phyloP scores from a whole-genome alignment of 2,113 vertebrate genomes.

The Engystomops pustulosus region DNA sequence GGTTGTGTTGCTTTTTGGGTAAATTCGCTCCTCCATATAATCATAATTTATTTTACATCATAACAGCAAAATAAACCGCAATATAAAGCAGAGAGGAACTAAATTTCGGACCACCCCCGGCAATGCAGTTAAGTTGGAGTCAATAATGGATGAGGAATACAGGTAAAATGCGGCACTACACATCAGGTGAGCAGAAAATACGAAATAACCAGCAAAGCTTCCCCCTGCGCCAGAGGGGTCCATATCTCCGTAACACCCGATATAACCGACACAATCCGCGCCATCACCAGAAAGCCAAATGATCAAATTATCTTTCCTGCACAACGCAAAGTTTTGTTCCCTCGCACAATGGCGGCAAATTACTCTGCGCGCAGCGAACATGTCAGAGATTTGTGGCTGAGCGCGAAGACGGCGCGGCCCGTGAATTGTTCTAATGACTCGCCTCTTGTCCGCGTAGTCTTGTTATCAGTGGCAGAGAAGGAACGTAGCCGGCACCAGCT shows the following conservation, averaged over 20 bases:
- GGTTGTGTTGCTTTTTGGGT: too few species aligned
- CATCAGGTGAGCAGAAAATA: not conserved
- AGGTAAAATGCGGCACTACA: too few species aligned
- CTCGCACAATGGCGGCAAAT: slow-evolving; percentile 45
- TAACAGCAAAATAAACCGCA: too few species aligned
- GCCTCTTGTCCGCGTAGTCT: not conserved
- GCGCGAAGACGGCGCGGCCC: not conserved
- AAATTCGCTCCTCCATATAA: too few species aligned
- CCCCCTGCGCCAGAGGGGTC: not conserved
- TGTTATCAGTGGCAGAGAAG: slow-evolving; percentile 23
- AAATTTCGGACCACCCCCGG: too few species aligned
- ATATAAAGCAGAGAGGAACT: too few species aligned
- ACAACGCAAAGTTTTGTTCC: slow-evolving; percentile 21
- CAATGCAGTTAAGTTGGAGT: too few species aligned
- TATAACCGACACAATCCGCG: not conserved
- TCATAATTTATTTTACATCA: too few species aligned
- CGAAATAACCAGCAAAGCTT: not conserved
- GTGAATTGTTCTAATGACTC: slow-evolving; percentile 28
- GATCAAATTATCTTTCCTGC: slow-evolving; percentile 44
- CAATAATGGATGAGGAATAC: too few species aligned
- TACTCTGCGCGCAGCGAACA: not conserved
- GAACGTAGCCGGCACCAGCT: slow-evolving; percentile 46
- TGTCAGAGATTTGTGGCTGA: not conserved
- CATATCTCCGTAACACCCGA: not conserved
- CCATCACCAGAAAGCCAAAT: not conserved